Conservation (phyloP, 1,140 invertebrate genomes). For the Zaprionus nigranus region DNA sequence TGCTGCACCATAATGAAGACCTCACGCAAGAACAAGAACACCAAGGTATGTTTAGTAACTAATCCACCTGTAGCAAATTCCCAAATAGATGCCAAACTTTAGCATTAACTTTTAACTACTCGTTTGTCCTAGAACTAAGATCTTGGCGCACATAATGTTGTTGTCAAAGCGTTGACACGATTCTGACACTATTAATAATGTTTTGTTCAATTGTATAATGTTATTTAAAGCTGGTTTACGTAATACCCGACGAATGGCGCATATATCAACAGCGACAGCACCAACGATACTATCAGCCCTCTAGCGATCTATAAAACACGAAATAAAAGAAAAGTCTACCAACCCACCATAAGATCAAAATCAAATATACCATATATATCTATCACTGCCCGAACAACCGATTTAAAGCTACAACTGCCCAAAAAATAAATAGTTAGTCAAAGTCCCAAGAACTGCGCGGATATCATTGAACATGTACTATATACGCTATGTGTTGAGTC, state of each 20-base stretch:
- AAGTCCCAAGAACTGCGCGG: slow-evolving; percentile 28
- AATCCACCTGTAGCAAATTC: background rate
- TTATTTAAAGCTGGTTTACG: slow-evolving; percentile 84
- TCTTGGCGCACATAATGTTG: slow-evolving; percentile 37
- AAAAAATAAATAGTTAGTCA: slow-evolving; percentile 38
- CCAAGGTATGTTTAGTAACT: slow-evolving; percentile 85
- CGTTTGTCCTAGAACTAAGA: slow-evolving; percentile 27
- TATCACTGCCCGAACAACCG: slow-evolving; percentile 62
- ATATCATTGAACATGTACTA: slow-evolving; percentile 55
- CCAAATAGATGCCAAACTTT: slow-evolving; percentile 13
- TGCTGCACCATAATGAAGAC: slow-evolving; percentile 92
- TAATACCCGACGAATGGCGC: slow-evolving; percentile 84
- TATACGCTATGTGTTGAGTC: slow-evolving; percentile 57
- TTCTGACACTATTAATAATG: slow-evolving; percentile 59
- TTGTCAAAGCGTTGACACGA: slow-evolving; percentile 22
- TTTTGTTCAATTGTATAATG: slow-evolving; percentile 60
- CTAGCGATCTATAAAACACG: slow-evolving; percentile 75
- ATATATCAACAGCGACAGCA: slow-evolving; percentile 84
- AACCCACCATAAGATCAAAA: slow-evolving; percentile 49
- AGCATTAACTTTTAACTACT: slow-evolving; percentile 34
- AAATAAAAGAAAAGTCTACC: slow-evolving; percentile 22
- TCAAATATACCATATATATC: slow-evolving; percentile 36
- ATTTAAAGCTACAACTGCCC: slow-evolving; percentile 42
- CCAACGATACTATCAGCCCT: slow-evolving; percentile 84
- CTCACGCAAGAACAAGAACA: slow-evolving; percentile 87